These are phyloP conservation scores for Corythornis cristatus DNA, from an alignment of 2,113 vertebrate species.

Conservation along the genomic window DNA sequence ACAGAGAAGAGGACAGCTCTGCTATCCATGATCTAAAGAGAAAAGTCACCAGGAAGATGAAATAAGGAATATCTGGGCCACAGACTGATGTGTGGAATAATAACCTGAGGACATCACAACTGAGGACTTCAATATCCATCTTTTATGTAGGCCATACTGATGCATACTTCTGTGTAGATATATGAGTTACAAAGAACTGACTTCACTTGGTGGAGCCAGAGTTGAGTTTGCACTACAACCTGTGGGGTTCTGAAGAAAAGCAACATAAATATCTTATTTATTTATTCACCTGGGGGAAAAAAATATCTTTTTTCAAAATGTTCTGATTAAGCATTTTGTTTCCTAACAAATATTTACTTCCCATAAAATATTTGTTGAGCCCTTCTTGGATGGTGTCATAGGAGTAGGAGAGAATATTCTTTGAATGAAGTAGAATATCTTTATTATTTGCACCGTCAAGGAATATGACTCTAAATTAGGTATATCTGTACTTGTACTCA, in stretches of 20 bases:
- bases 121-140: neutral
- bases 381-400: neutral
- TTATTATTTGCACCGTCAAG: neutral
- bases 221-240: neutral
- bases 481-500: neutral
- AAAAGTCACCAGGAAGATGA: neutral
- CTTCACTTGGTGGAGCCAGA: neutral
- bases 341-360: neutral
- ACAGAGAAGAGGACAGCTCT: neutral
- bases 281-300: accelerated
- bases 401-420: neutral
- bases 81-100: neutral
- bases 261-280: neutral
- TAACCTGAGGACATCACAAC: neutral
- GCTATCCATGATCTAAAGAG: neutral
- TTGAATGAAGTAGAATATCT: neutral
- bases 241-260: neutral
- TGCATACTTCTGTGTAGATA: neutral
- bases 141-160: neutral
- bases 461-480: neutral
- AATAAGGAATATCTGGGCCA: neutral
- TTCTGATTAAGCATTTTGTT: neutral
- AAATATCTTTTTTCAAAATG: neutral
- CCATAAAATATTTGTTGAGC: neutral
- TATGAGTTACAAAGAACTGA: neutral